These are phyloP conservation scores for Aegotheles bennettii DNA, from an alignment of 2,113 vertebrate species.

Conservation along the genomic window DNA sequence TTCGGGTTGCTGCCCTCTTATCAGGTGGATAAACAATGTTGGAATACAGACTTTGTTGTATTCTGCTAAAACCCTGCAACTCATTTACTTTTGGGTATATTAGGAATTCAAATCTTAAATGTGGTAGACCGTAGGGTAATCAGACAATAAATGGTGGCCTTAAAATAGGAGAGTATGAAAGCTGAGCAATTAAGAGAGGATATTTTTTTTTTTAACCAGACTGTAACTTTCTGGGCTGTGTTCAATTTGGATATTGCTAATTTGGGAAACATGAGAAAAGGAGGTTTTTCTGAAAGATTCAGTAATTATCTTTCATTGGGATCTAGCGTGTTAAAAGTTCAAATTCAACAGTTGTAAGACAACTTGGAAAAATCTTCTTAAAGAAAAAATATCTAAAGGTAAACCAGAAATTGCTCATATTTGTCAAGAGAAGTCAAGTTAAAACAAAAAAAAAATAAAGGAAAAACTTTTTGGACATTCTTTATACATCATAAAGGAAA, in stretches of 20 bases:
- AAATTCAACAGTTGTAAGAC: neutral
- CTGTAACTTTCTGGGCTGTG: constrained; percentile 18
- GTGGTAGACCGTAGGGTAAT: neutral
- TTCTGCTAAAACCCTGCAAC: neutral
- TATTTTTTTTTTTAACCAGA: neutral
- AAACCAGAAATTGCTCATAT: neutral
- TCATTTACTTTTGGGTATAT: neutral
- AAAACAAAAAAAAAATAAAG: neutral
- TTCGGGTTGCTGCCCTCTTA: neutral
- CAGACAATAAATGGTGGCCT: neutral
- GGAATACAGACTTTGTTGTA: neutral
- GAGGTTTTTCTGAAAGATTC: constrained; percentile 8
- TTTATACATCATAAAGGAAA: neutral
- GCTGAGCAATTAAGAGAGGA: neutral
- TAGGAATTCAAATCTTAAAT: neutral
- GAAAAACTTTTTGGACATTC: neutral
- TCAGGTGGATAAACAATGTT: neutral
- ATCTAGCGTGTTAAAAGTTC: constrained; percentile 16
- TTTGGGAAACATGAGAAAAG: constrained; percentile 60
- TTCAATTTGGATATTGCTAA: constrained; percentile 45
- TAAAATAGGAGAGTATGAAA: neutral
- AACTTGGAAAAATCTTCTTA: neutral
- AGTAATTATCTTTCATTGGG: neutral
- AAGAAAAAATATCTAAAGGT: neutral
- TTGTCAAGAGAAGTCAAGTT: neutral